Evolutionary conservation across 2,113 vertebrate species (phyloP).

Genomic region (Salminus brasiliensis): DNA sequence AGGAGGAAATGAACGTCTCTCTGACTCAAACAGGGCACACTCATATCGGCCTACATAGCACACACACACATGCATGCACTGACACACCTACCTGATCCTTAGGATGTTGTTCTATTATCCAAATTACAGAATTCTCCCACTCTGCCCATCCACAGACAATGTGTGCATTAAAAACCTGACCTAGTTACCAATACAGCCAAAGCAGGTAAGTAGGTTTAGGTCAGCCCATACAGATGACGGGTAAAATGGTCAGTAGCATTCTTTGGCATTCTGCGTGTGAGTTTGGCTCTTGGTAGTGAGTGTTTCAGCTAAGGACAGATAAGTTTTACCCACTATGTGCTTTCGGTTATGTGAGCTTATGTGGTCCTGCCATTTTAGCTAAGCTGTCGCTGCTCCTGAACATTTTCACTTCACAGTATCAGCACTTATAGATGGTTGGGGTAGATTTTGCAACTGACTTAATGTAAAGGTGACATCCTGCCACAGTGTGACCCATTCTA

Average conservation of each 20-base stretch:
- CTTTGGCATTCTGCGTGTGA: not conserved
- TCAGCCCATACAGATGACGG: not conserved
- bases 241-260: not conserved
- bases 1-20: conserved; percentile 39
- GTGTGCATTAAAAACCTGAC: not conserved
- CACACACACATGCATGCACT: conserved; percentile 17
- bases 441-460: too few species aligned
- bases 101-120: not conserved
- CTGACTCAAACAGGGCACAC: conserved; percentile 19
- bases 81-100: not conserved
- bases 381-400: too few species aligned
- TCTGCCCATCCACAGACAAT: not conserved
- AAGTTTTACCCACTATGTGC: too few species aligned
- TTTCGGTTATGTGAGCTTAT: too few species aligned
- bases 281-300: not conserved
- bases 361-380: too few species aligned
- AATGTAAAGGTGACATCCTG: too few species aligned
- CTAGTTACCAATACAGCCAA: not conserved
- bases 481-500: too few species aligned
- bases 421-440: too few species aligned
- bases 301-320: too few species aligned
- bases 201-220: not conserved
- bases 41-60: conserved; percentile 4
- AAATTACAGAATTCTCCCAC: not conserved
- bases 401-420: too few species aligned